Percentiles rank a stretch among this genome's conserved stretches.
Conservation (phyloP, 2,888 invertebrate genomes). For the Noctua janthina region DNA sequence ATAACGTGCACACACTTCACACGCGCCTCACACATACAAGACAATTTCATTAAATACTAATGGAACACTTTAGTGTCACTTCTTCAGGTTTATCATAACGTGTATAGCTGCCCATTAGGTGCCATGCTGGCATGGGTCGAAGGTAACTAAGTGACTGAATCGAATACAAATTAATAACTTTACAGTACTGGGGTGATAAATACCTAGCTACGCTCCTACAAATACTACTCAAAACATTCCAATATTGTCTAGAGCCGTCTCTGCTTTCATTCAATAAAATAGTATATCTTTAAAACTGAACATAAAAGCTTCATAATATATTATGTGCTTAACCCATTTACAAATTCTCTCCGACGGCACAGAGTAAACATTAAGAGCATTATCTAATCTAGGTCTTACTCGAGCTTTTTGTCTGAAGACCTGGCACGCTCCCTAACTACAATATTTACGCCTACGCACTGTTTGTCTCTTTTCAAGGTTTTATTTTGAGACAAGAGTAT, state of each 20-base stretch:
- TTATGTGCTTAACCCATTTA: constrained; percentile 1
- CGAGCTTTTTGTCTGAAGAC: constrained; percentile 2
- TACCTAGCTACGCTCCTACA: background rate
- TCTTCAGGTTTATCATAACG: background rate
- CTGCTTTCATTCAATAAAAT: background rate
- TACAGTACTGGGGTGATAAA: background rate
- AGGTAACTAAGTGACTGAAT: background rate
- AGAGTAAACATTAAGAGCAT: background rate
- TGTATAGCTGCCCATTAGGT: background rate
- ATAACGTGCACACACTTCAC: no score
- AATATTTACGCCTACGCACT: constrained; percentile 50
- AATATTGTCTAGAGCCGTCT: background rate
- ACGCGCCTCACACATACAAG: no score
- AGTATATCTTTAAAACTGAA: background rate
- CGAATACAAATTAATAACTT: background rate
- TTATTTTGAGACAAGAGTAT: background rate
- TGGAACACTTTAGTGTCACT: background rate
- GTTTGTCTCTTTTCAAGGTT: background rate
- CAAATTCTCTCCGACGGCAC: background rate
- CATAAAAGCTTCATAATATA: background rate
- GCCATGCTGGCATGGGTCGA: background rate
- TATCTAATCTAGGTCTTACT: constrained; percentile 18
- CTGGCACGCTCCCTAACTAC: constrained; percentile 31
- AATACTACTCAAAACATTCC: background rate
- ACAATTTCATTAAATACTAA: no score